A percentile compares a stretch with the other conserved stretches of the same genome.
Evolutionary conservation across 2,888 invertebrate genomes (phyloP).

Genomic region (Noctua janthe): DNA sequence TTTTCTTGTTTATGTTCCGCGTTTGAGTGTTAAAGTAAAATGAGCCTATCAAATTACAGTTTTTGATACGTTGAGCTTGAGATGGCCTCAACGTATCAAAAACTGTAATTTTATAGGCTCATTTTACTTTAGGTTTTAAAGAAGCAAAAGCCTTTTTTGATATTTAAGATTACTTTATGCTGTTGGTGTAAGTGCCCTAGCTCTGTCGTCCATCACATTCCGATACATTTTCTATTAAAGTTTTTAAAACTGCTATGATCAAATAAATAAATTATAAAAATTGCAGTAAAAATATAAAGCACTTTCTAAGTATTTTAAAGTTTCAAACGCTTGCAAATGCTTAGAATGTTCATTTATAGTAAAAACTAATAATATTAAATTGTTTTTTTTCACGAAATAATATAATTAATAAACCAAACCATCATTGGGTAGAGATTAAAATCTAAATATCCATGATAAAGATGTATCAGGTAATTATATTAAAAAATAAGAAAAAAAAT

Average conservation of each 20-base stretch:
- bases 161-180: neutral
- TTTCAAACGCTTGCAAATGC: neutral
- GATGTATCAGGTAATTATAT: neutral
- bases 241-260: neutral
- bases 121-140: neutral
- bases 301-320: neutral
- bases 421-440: slow-evolving; percentile 9
- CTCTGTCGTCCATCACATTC: neutral
- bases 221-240: neutral
- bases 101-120: neutral
- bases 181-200: neutral
- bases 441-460: slow-evolving; percentile 5
- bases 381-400: neutral
- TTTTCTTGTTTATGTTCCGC: slow-evolving; percentile 55
- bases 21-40: slow-evolving; percentile 14
- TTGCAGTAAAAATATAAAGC: neutral
- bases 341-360: neutral
- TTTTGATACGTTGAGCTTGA: neutral
- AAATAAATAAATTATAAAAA: neutral
- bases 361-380: neutral
- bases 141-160: neutral
- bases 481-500: too few relatives aligned
- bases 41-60: neutral
- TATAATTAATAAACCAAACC: slow-evolving; percentile 34
- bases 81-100: too few relatives aligned